Conservation (phyloP, 2,888 invertebrate genomes). For the Coenonympha glycerion region DNA sequence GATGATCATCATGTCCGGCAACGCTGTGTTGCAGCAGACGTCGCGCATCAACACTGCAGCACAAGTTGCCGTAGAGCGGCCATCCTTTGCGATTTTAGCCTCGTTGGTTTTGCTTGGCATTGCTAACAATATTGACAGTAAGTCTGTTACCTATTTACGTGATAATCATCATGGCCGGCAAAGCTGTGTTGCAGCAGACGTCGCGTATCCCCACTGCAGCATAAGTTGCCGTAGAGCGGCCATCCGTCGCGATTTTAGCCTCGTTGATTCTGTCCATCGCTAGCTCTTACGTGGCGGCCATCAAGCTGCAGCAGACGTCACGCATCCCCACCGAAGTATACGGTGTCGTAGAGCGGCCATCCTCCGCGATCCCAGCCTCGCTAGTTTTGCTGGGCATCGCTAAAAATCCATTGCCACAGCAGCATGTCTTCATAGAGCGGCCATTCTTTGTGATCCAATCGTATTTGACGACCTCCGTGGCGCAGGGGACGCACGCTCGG, state of each 20-base stretch:
- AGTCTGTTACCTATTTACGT: conserved; percentile 42
- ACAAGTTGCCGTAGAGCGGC: conserved; percentile 45
- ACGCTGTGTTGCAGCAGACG: conserved; percentile 33
- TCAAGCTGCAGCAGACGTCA: conserved; percentile 30
- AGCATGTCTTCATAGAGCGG: conserved; percentile 42
- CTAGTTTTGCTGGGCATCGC: no score
- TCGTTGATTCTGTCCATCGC: no score
- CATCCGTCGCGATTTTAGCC: conserved; percentile 37
- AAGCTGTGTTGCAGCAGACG: conserved; percentile 33
- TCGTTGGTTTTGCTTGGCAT: no score
- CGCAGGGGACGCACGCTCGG: no score
- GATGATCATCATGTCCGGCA: conserved; percentile 40
- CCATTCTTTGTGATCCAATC: conserved; percentile 42
- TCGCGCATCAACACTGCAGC: conserved; percentile 29
- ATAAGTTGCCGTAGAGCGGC: conserved; percentile 45
- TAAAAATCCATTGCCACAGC: conserved; percentile 31
- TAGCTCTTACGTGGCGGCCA: conserved; percentile 41
- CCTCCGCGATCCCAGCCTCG: no score
- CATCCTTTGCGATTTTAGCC: conserved; percentile 37
- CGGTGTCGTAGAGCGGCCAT: conserved; percentile 43
- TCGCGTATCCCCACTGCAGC: conserved; percentile 29
- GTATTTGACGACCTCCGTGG: no score
- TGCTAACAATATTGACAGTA: no score
- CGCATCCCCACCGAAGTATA: conserved; percentile 33
- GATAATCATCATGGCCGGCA: conserved; percentile 40